A percentile compares a stretch with the other conserved stretches of the same genome.
These are phyloP conservation scores for Caenorhabditis imperialis DNA, from an alignment of 2,888 invertebrate species.

Conservation along the genomic window DNA sequence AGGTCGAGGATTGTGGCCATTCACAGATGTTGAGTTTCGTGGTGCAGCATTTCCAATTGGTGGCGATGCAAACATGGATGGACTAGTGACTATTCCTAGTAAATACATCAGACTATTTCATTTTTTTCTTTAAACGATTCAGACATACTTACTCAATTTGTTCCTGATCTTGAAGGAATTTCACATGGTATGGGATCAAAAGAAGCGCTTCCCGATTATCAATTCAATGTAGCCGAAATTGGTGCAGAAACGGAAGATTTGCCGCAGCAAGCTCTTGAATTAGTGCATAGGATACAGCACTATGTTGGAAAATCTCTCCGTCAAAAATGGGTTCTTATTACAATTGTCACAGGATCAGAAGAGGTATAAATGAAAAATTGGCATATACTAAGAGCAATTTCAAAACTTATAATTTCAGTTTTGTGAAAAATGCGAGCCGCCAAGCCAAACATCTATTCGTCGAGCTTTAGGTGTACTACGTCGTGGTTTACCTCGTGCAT, in stretches of 20 bases:
- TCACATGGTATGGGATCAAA: slow-evolving; percentile 76
- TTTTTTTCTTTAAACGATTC: slow-evolving; percentile 11
- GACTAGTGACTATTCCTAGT: slow-evolving; percentile 76
- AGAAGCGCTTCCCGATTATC: slow-evolving; percentile 68
- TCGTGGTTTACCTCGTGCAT: slow-evolving; percentile 64
- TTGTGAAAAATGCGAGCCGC: slow-evolving; percentile 69
- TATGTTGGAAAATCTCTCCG: slow-evolving; percentile 52
- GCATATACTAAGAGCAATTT: too few relatives aligned
- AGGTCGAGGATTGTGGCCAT: slow-evolving; percentile 73
- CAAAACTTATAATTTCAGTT: slow-evolving; percentile 47
- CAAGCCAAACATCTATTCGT: slow-evolving; percentile 64
- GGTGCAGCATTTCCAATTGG: slow-evolving; percentile 76
- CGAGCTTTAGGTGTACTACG: slow-evolving; percentile 65
- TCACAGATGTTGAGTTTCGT: slow-evolving; percentile 73
- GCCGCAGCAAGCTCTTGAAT: slow-evolving; percentile 67
- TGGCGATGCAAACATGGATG: slow-evolving; percentile 77
- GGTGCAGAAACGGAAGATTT: slow-evolving; percentile 71
- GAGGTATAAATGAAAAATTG: too few relatives aligned
- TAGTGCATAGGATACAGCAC: slow-evolving; percentile 63
- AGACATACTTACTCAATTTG: slow-evolving; percentile 76
- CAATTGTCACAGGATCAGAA: slow-evolving; percentile 74
- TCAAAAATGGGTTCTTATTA: slow-evolving; percentile 69
- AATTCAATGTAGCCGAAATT: slow-evolving; percentile 74
- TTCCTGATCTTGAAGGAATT: slow-evolving; percentile 67
- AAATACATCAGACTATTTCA: neutral